Base-by-base conservation (phyloP, 1,140 invertebrate species). In the Teleogryllus occipitalis region DNA sequence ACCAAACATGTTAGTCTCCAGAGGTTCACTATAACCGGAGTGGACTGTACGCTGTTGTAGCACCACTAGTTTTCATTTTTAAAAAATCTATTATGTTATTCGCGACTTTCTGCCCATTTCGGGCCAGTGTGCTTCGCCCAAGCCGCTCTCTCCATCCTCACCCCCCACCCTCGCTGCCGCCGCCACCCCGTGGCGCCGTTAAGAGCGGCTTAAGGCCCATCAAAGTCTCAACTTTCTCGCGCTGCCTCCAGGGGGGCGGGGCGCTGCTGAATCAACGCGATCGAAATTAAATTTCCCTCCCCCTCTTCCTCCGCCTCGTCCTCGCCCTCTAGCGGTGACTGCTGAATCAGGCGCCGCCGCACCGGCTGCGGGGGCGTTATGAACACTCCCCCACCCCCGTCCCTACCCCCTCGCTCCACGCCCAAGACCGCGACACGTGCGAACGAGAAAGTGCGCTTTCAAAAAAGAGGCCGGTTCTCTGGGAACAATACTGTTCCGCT, bases 201-300 rank as follows among this genome's bases (percentile, higher is more conserved):
- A 87, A 74, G 76, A 76, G 47, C 47, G 75, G 47, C 74, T 86
- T 86, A 88, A 88, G 86, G 87, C 87, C 88, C 88, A 88, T 89
- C 88, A 88, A 87, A 89, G 88, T 88, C 88, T 88, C 88, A 88
- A 88, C 87, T 88, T 88, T 80, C 83, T 65, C 54, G 54, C 54
- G 10, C 54, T 2, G 10, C 54, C 7, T 18, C 54, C 54, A 65
- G 18, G 54, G 18, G 54, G 49, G 22, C 49, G 75, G 77, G 75
- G 77, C 47, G 87, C 85, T 88, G 87, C 88, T 88, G 88, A 89
- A 88, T 88, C 87, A 87, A 88, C 88, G 85, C 87, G 86, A 88
- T 88, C 85, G 87, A 88, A 89, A 89, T 89, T 89, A 89, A 89
- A 89, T 89, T 88, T 88, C 86, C 86, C 84, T 85, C 83, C 75